Percentiles rank a stretch among this genome's conserved stretches.
Conservation (phyloP, 2,797 vertebrate species). For the Tarsius wallacei region DNA sequence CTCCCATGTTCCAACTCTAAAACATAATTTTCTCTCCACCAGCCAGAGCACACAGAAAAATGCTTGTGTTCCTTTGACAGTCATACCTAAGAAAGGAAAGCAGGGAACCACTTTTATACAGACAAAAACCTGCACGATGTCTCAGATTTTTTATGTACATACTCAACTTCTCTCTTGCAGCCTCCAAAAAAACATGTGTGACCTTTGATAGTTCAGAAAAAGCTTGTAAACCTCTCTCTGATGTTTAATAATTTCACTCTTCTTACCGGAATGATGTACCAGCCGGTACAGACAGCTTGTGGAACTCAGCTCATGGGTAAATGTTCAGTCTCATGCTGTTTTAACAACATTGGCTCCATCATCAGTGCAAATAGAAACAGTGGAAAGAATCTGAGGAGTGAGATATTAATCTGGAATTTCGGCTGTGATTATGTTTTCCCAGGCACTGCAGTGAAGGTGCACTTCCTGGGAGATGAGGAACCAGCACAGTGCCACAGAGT, state of each 20-base stretch:
- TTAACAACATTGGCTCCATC: conserved; percentile 83
- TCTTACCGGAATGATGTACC: conserved; percentile 79
- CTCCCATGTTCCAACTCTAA: conserved; percentile 67
- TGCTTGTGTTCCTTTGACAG: conserved; percentile 14
- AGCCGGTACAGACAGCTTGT: conserved; percentile 83
- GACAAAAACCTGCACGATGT: conserved; percentile 22
- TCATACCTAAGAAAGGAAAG: conserved; percentile 65
- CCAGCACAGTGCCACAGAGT: not conserved
- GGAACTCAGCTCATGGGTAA: conserved; percentile 77
- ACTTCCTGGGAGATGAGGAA: conserved; percentile 60
- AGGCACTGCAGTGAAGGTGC: conserved; percentile 41
- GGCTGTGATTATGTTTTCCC: conserved; percentile 65
- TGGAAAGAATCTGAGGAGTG: conserved; percentile 78
- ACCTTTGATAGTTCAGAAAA: conserved; percentile 77
- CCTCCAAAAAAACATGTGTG: conserved; percentile 75
- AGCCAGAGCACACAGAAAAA: not conserved
- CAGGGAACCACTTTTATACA: not conserved
- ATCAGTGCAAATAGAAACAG: conserved; percentile 81
- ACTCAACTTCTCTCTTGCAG: conserved; percentile 61
- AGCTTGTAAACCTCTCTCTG: conserved; percentile 77
- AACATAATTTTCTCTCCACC: conserved; percentile 63
- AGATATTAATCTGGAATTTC: conserved; percentile 81
- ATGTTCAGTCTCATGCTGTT: conserved; percentile 81
- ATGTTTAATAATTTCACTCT: conserved; percentile 84
- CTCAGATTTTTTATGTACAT: conserved; percentile 64